A percentile compares a stretch with the other conserved stretches of the same genome.
Conservation (phyloP, 64 coral and sea anemone genomes). For the Dendronephthya gigantea region DNA sequence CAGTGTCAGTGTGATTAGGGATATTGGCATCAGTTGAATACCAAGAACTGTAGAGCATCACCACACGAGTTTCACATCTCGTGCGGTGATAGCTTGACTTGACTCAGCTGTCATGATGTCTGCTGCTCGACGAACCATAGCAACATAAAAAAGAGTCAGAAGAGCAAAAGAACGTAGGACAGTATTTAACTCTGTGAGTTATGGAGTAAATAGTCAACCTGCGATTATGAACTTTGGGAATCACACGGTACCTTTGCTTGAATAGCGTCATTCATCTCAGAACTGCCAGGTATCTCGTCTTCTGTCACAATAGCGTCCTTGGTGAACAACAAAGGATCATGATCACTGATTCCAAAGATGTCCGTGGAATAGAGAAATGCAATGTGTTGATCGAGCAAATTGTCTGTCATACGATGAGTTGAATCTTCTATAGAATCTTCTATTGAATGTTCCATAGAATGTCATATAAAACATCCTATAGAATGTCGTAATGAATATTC, state of each 20-base stretch:
- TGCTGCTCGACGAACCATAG: background rate
- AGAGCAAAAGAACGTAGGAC: too few species aligned
- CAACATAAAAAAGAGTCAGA: background rate
- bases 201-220: background rate
- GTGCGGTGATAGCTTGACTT: background rate
- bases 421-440: too few species aligned
- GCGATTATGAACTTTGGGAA: too few species aligned
- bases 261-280: constrained; percentile 45
- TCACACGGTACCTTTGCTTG: constrained; percentile 69
- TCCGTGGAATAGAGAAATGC: constrained; percentile 49
- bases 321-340: constrained; percentile 76
- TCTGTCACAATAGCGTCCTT: constrained; percentile 58
- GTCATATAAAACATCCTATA: too few species aligned
- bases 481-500: too few species aligned
- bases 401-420: constrained; percentile 58
- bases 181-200: too few species aligned
- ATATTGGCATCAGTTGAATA: too few species aligned
- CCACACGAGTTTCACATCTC: too few species aligned
- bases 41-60: too few species aligned
- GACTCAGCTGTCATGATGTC: background rate
- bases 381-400: constrained; percentile 53
- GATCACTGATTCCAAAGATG: constrained; percentile 84
- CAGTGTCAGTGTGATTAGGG: too few species aligned
- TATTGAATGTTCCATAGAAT: too few species aligned
- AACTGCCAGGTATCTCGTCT: constrained; percentile 32